These are phyloP conservation scores for Xiphophorus hellerii DNA, from an alignment of 2,113 vertebrate species.

Conservation along the genomic window DNA sequence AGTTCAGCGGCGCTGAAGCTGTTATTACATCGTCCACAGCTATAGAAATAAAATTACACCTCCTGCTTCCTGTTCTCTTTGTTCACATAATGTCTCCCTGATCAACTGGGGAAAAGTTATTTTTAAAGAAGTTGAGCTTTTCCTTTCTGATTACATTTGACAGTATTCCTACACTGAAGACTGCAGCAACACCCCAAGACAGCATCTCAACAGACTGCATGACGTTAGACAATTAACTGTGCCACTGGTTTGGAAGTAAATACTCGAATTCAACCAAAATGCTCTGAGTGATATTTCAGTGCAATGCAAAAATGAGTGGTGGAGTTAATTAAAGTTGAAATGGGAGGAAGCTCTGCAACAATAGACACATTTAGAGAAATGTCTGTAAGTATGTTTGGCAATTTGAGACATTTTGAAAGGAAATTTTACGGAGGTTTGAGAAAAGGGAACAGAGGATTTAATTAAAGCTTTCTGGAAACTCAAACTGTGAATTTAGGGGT, in stretches of 20 bases:
- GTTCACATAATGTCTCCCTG: neutral
- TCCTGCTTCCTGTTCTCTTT: neutral
- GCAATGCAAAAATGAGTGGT: neutral
- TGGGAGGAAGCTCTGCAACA: neutral
- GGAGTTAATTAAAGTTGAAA: slow-evolving; percentile 11
- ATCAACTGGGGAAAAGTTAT: too few species aligned
- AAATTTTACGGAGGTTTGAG: neutral
- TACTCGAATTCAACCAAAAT: neutral
- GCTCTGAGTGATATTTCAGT: neutral
- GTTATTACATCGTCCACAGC: neutral
- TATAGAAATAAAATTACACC: neutral
- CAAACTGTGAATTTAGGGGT: neutral
- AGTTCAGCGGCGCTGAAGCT: neutral
- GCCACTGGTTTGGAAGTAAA: neutral
- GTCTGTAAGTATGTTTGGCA: neutral
- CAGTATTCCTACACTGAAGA: neutral
- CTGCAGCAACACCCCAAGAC: neutral
- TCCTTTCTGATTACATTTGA: neutral
- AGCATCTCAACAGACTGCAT: neutral
- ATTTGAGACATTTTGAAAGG: neutral
- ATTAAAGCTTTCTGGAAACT: neutral
- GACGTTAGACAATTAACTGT: slow-evolving; percentile 13
- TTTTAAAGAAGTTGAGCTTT: neutral
- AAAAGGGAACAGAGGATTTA: neutral
- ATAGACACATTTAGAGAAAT: neutral